These are phyloP conservation scores for Synergus itoensis DNA, from an alignment of 2,888 invertebrate species.

Conservation along the genomic window DNA sequence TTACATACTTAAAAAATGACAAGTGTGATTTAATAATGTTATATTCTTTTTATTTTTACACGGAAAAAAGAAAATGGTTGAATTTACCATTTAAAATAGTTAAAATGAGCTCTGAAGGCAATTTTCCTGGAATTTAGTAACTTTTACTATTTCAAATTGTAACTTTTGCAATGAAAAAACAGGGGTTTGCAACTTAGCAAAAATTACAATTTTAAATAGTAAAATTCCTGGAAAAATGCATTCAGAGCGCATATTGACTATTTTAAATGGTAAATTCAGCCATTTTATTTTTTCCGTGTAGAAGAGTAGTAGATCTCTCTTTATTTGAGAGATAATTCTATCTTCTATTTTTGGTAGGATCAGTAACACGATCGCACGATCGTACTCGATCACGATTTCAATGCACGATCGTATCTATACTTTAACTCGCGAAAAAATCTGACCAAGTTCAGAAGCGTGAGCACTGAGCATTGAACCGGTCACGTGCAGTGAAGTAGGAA, in stretches of 20 bases:
- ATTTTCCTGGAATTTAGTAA: too few relatives aligned
- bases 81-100: too few relatives aligned
- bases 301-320: not conserved
- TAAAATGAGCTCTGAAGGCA: too few relatives aligned
- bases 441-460: slow-evolving; percentile 36
- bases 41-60: not conserved
- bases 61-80: too few relatives aligned
- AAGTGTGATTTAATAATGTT: not conserved
- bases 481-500: slow-evolving; percentile 14
- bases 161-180: too few relatives aligned
- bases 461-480: slow-evolving; percentile 20
- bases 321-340: not conserved
- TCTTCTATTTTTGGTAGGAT: slow-evolving; percentile 8
- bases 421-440: not conserved
- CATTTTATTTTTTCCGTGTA: too few relatives aligned
- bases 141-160: too few relatives aligned
- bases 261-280: too few relatives aligned
- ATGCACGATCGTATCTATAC: slow-evolving; percentile 35
- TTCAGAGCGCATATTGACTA: too few relatives aligned
- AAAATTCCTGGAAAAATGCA: too few relatives aligned
- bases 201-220: too few relatives aligned
- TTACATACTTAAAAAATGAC: not conserved
- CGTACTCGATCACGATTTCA: slow-evolving; percentile 32
- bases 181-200: too few relatives aligned
- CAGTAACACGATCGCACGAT: slow-evolving; percentile 35